Percentiles rank a stretch among this genome's conserved stretches.
phyloP scores from a whole-genome alignment of 2,888 invertebrate species.

The Drosophila sordidapex region DNA sequence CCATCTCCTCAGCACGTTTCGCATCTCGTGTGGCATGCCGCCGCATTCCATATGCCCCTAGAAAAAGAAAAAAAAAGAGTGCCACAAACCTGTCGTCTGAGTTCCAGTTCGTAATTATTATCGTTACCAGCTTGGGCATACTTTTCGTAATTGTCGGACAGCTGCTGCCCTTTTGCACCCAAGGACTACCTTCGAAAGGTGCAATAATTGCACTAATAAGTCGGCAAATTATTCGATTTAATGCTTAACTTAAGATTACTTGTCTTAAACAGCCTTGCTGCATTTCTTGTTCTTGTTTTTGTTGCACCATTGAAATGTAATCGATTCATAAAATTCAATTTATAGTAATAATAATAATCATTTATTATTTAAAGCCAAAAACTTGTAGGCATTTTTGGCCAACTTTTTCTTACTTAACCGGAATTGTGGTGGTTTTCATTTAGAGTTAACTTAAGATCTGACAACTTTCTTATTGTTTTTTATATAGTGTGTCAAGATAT shows the following conservation, averaged over 20 bases:
- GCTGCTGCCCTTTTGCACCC: constrained; percentile 17
- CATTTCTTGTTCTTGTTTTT: background rate
- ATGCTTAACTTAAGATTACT: constrained; percentile 1
- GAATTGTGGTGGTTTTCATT: background rate
- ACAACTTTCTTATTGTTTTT: too few species aligned
- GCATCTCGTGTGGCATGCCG: constrained; percentile 54
- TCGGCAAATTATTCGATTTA: constrained; percentile 35
- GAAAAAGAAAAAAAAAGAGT: constrained; percentile 7
- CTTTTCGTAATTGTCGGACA: constrained; percentile 31
- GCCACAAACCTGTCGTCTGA: constrained; percentile 47
- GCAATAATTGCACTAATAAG: constrained; percentile 57
- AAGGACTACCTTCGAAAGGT: constrained; percentile 31
- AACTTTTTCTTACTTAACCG: background rate
- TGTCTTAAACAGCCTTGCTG: background rate
- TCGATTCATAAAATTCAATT: background rate
- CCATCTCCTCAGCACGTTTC: constrained; percentile 18
- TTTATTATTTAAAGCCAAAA: background rate
- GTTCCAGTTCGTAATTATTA: constrained; percentile 50
- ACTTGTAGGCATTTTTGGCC: background rate
- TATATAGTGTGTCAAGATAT: background rate
- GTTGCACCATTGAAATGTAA: background rate
- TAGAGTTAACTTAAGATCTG: background rate
- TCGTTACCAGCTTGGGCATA: constrained; percentile 8
- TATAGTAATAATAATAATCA: background rate
- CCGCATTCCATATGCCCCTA: constrained; percentile 52